phyloP scores from a whole-genome alignment of 2,797 vertebrate species.

The Echiichthys vipera region DNA sequence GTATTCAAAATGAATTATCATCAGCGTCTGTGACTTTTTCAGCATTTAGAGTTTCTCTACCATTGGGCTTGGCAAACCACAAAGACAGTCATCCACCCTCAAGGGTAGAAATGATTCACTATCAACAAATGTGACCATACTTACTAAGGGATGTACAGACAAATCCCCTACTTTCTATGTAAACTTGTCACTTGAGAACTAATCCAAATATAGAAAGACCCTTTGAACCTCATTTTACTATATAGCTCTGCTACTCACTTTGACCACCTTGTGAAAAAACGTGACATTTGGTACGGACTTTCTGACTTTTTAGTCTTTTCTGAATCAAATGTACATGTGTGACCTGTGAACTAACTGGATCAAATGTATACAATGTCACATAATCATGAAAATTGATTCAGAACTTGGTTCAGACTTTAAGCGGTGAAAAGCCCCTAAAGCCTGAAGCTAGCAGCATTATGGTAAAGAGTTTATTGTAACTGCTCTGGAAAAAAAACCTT shows the following conservation, averaged over 20 bases:
- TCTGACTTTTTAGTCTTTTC: too few relatives aligned
- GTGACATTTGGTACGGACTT: too few relatives aligned
- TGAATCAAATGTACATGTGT: too few relatives aligned
- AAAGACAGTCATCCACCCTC: neutral
- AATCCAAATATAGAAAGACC: neutral
- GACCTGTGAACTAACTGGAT: too few relatives aligned
- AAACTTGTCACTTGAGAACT: neutral
- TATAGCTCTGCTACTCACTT: neutral
- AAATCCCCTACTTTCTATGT: neutral
- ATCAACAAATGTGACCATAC: neutral
- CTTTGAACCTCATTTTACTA: neutral
- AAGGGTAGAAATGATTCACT: neutral
- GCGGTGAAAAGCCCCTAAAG: too few relatives aligned
- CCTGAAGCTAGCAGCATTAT: too few relatives aligned
- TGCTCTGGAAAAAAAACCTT: neutral
- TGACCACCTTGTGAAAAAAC: neutral
- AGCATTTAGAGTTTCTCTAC: neutral
- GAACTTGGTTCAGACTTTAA: too few relatives aligned
- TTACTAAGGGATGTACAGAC: neutral
- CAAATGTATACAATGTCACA: too few relatives aligned
- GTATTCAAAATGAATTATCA: constrained; percentile 2
- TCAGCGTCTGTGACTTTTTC: neutral
- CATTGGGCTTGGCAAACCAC: neutral
- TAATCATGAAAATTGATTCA: too few relatives aligned
- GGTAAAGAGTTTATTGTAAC: neutral